These are phyloP conservation scores for Heliconius congener DNA, from an alignment of 1,140 invertebrate genomes.

Conservation along the genomic window DNA sequence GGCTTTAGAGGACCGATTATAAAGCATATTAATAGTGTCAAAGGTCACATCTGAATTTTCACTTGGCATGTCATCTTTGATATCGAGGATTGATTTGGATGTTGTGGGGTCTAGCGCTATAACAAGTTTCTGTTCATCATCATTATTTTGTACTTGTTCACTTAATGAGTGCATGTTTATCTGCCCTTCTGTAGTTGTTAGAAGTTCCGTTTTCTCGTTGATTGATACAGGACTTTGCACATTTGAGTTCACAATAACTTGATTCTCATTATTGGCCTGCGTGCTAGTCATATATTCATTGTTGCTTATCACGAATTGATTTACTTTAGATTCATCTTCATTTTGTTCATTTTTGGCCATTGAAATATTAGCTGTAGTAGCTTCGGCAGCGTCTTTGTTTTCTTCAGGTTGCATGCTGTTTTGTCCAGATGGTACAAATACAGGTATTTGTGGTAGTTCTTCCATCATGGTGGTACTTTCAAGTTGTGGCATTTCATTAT, in stretches of 20 bases:
- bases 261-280: slow-evolving; percentile 12
- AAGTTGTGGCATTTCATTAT: slow-evolving; percentile 24
- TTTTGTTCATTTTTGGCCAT: slow-evolving; percentile 17
- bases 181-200: slow-evolving; percentile 40
- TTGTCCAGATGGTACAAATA: slow-evolving; percentile 17
- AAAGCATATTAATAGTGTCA: slow-evolving; percentile 60
- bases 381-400: slow-evolving; percentile 26
- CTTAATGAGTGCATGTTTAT: slow-evolving; percentile 42
- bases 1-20: slow-evolving; percentile 65
- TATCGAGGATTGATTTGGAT: slow-evolving; percentile 35
- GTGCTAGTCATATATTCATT: background rate
- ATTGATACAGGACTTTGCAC: slow-evolving; percentile 1
- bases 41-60: slow-evolving; percentile 59
- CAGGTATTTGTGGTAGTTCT: background rate
- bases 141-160: slow-evolving; percentile 53
- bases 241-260: slow-evolving; percentile 7
- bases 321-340: slow-evolving; percentile 17
- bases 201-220: slow-evolving; percentile 35
- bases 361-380: slow-evolving; percentile 20
- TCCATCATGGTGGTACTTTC: slow-evolving; percentile 6
- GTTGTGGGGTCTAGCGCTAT: slow-evolving; percentile 51
- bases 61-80: slow-evolving; percentile 42
- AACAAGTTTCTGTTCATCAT: slow-evolving; percentile 54
- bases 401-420: slow-evolving; percentile 23
- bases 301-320: background rate